phyloP scores from a whole-genome alignment of 2,888 invertebrate species.

The Tachina lurida region DNA sequence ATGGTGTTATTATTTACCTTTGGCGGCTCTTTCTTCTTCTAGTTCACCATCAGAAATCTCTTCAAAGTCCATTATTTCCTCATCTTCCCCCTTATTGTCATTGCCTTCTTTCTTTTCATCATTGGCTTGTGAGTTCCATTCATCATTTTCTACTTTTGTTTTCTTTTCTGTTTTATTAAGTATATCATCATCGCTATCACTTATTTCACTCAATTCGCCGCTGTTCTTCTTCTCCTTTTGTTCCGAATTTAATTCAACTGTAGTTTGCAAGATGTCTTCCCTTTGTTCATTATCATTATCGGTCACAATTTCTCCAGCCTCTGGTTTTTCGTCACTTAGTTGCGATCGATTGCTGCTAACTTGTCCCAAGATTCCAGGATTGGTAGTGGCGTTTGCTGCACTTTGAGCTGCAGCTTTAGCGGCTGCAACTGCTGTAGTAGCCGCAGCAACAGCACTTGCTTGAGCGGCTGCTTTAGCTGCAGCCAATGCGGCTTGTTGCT shows the following conservation, averaged over 20 bases:
- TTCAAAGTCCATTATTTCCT: conserved; percentile 89
- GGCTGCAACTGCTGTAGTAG: conserved; percentile 80
- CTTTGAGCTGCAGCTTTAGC: conserved; percentile 80
- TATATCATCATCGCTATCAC: conserved; percentile 94
- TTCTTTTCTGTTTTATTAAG: conserved; percentile 88
- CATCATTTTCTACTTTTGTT: conserved; percentile 74
- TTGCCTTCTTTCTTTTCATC: conserved; percentile 26
- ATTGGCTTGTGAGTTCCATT: conserved; percentile 55
- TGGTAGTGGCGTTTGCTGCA: conserved; percentile 79
- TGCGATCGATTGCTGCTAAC: conserved; percentile 70
- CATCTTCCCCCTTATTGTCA: conserved; percentile 75
- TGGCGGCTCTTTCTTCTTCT: conserved; percentile 91
- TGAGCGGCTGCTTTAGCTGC: conserved; percentile 78
- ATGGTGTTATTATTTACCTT: conserved; percentile 77
- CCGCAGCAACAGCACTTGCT: conserved; percentile 80
- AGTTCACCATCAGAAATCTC: conserved; percentile 95
- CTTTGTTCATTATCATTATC: conserved; percentile 68
- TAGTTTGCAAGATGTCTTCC: conserved; percentile 17
- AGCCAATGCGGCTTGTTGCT: conserved; percentile 75
- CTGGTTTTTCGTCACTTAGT: conserved; percentile 71
- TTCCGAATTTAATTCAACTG: background rate
- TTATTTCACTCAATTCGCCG: conserved; percentile 91
- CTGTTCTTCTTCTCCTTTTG: conserved; percentile 75
- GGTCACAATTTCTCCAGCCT: conserved; percentile 72
- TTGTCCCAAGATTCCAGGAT: conserved; percentile 78